Conservation (phyloP, 2,888 invertebrate species). For the Thalpophila matura region DNA sequence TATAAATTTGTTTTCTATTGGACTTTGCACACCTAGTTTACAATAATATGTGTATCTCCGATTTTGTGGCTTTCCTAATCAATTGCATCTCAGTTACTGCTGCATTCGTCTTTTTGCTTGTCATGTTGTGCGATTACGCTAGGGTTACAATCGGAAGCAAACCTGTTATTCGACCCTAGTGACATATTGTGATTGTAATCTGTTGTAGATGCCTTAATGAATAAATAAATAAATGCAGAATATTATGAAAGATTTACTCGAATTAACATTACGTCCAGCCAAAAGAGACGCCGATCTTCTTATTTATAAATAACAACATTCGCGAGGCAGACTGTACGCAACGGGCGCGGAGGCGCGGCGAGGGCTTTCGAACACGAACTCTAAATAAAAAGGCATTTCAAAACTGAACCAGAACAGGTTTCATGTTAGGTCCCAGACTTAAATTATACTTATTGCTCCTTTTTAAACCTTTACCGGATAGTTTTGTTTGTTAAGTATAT, state of each 20-base stretch:
- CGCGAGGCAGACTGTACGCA: background rate
- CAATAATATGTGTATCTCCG: too few relatives aligned
- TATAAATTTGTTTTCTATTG: too few relatives aligned
- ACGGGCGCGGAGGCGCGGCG: background rate
- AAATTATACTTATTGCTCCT: conserved; percentile 26
- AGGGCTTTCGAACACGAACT: background rate
- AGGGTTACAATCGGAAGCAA: too few relatives aligned
- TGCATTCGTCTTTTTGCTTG: too few relatives aligned
- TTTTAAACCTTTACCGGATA: conserved; percentile 21
- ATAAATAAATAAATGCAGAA: too few relatives aligned
- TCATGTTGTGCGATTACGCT: too few relatives aligned
- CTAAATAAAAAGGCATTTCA: conserved; percentile 21
- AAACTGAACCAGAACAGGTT: conserved; percentile 41
- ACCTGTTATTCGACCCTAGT: too few relatives aligned
- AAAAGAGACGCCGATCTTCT: background rate
- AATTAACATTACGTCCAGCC: background rate
- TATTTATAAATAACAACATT: background rate
- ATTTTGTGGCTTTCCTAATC: too few relatives aligned
- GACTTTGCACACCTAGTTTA: too few relatives aligned
- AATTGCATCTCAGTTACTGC: too few relatives aligned
- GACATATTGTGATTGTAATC: too few relatives aligned
- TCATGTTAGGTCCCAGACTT: conserved; percentile 4
- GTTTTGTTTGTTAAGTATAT: background rate
- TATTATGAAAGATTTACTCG: background rate
- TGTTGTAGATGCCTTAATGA: too few relatives aligned